phyloP scores from a whole-genome alignment of 2,888 invertebrate genomes.

The Tortricodes alternella region DNA sequence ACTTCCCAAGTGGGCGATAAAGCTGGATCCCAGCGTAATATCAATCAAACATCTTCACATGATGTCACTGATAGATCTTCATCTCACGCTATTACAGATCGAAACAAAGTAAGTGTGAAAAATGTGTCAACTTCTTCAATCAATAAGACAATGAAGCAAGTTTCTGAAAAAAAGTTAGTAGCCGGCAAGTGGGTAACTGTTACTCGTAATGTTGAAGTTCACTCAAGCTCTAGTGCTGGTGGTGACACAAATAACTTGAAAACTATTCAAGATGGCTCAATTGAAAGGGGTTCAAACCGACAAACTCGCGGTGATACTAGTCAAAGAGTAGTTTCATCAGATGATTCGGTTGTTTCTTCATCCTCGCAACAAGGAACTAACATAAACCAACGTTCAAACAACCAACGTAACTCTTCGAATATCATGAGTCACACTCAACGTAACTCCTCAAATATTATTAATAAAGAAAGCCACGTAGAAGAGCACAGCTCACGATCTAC shows the following conservation, averaged over 20 bases:
- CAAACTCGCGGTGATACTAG: conserved; percentile 45
- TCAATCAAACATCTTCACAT: conserved; percentile 42
- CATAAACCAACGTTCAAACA: conserved; percentile 39
- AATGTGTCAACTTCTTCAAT: conserved; percentile 71
- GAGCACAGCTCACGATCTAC: conserved; percentile 53
- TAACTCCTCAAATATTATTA: conserved; percentile 38
- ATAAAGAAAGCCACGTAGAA: conserved; percentile 49
- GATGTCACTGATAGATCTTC: conserved; percentile 51
- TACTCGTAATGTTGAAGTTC: conserved; percentile 86
- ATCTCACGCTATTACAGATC: conserved; percentile 49
- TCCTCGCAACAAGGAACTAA: conserved; percentile 45
- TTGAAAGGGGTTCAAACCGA: conserved; percentile 23
- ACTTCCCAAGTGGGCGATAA: conserved; percentile 63
- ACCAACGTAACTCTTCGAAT: conserved; percentile 40
- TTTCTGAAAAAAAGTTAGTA: conserved; percentile 80
- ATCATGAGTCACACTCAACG: conserved; percentile 44
- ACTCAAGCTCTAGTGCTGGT: conserved; percentile 47
- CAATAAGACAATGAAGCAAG: conserved; percentile 75
- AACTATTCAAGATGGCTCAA: conserved; percentile 13
- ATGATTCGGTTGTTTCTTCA: conserved; percentile 42
- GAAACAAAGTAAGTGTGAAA: conserved; percentile 49
- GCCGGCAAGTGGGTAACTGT: conserved; percentile 78
- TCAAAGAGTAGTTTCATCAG: conserved; percentile 49
- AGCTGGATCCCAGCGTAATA: conserved; percentile 59
- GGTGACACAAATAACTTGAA: conserved; percentile 42